A percentile compares a stretch with the other conserved stretches of the same genome.
phyloP scores from a whole-genome alignment of 2,113 vertebrate genomes.

The Perca flavescens region DNA sequence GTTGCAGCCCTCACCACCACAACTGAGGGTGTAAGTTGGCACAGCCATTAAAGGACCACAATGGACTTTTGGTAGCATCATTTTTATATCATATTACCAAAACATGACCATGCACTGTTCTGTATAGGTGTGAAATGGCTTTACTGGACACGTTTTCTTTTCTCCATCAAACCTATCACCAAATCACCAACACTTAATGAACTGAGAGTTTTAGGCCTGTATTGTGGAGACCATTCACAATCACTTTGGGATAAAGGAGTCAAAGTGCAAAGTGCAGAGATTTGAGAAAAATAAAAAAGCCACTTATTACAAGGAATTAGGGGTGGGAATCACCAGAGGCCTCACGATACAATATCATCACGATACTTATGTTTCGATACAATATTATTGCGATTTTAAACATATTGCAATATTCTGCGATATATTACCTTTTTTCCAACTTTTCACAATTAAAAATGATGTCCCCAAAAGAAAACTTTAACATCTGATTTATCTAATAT shows the following conservation, averaged over 20 bases:
- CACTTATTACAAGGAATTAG: not conserved
- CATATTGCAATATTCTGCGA: too few relatives aligned
- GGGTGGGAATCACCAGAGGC: too few relatives aligned
- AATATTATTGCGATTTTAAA: too few relatives aligned
- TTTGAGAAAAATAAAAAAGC: not conserved
- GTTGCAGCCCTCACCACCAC: not conserved
- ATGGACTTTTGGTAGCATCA: not conserved
- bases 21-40: not conserved
- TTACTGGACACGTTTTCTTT: not conserved
- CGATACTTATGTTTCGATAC: too few relatives aligned
- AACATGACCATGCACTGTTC: not conserved
- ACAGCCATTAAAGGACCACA: not conserved
- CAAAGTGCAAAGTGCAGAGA: not conserved
- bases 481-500: too few relatives aligned
- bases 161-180: not conserved
- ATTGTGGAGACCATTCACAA: not conserved
- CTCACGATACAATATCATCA: too few relatives aligned
- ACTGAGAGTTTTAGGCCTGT: not conserved
- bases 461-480: too few relatives aligned
- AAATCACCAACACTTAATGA: not conserved
- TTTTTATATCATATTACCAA: not conserved
- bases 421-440: too few relatives aligned
- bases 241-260: not conserved
- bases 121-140: not conserved
- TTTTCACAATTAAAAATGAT: too few relatives aligned